Evolutionary conservation across 2,888 invertebrate genomes (phyloP).

Genomic region (Tuta absoluta): DNA sequence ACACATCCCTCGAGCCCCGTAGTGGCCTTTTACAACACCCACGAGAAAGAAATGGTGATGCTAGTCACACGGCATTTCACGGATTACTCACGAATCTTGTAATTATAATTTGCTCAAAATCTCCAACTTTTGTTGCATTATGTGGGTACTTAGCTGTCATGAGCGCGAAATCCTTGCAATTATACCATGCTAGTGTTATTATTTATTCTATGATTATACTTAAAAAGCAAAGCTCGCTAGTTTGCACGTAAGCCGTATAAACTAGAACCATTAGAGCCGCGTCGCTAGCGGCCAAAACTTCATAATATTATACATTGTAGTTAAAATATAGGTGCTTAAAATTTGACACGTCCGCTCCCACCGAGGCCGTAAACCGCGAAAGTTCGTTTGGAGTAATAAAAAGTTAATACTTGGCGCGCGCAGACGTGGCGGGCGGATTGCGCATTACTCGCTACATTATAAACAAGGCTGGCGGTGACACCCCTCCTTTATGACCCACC

Average conservation of each 20-base stretch:
- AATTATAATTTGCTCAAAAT: not conserved
- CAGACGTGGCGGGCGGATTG: slow-evolving; percentile 61
- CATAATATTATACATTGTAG: slow-evolving; percentile 36
- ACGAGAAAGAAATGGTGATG: no score
- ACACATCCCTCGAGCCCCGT: no score
- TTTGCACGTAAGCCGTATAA: slow-evolving; percentile 29
- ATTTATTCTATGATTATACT: no score
- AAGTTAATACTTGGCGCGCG: slow-evolving; percentile 73
- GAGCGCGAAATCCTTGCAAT: slow-evolving; percentile 9
- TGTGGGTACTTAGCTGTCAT: not conserved
- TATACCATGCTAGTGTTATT: no score
- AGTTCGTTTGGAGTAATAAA: slow-evolving; percentile 75
- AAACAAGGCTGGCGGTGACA: slow-evolving; percentile 76
- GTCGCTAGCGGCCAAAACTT: slow-evolving; percentile 26
- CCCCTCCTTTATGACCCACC: slow-evolving; percentile 72
- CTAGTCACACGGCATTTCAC: no score
- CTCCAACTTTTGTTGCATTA: not conserved
- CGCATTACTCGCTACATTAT: slow-evolving; percentile 78
- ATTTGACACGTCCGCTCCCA: slow-evolving; percentile 57
- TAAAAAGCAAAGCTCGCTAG: slow-evolving; percentile 11
- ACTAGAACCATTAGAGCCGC: slow-evolving; percentile 26
- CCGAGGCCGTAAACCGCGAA: slow-evolving; percentile 65
- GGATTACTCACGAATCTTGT: not conserved
- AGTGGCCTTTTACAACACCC: no score
- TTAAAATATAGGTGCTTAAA: slow-evolving; percentile 48